Evolutionary conservation across 2,797 vertebrate genomes (phyloP), one percentile per base, ranked within the genome.

Genomic region (Chloroceryle inda): DNA sequence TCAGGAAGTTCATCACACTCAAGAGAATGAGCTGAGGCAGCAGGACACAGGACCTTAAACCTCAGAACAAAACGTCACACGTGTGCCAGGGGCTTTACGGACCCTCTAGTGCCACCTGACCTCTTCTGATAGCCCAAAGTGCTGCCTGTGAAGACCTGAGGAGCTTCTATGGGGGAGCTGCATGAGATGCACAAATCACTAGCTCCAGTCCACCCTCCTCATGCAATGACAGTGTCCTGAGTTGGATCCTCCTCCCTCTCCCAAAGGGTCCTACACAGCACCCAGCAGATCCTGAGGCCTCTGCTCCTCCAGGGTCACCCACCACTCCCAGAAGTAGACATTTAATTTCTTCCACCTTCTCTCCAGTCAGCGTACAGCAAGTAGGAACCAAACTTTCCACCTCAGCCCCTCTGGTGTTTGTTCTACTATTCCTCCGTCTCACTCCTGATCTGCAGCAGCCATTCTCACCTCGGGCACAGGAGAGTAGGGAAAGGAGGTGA

Each of bases 381-480:
- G 61, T 0, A 38, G 42, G 23, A 55, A 29, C 31, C 5, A 3
- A 73, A 42, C n/a, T 13, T 62, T 13, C 66, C 42, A 44, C 20
- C 56, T 64, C 33, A 33, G 40, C 6, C 38, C 40, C 12, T 49
- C 17, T 11, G 49, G 1, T 13, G 47, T 22, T 66, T 61, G 45
- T 13, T 66, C 37, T 18, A 45, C 23, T 42, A 2, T 24, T 12
- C 56, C 42, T 69, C 12, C 50, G 18, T 3, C 81, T 91, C 86
- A 33, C 11, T 88, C 88, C 90, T 81, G 64, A 59, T 94, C 96
- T 97, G 89, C 94, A 96, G 92, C 90, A 93, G 93, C 97, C 92
- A 76, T 85, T 95, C 87, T 93, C 92, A 64, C 56, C 71, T 94
- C 81, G 61, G 85, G 87, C 23, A 75, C 0, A 47, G 87, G 56